Base-by-base conservation (phyloP, 2,888 invertebrate genomes). In the Zootermopsis nevadensis region DNA sequence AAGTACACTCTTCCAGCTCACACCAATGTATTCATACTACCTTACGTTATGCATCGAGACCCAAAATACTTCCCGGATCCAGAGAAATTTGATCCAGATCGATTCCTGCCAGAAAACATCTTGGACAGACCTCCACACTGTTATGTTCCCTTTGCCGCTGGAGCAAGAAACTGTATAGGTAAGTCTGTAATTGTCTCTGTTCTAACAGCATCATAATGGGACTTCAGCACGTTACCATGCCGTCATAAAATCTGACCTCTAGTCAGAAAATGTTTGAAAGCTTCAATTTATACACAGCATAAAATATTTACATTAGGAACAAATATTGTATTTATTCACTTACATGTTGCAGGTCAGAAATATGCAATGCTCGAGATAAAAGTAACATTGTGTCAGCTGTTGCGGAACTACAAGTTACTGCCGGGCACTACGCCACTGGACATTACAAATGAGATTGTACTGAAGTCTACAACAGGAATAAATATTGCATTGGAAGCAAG, bases 331-430 rank as follows among this genome's bases (percentile, higher is more conserved):
- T 38, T 19, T 48, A 19, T 74, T 19, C 67, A 30, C 24, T 35
- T 27, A 27, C 15, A 19, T 4, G 4, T 84, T 84, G 38, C 81
- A 87, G 87, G 87, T 67, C 87, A 87, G 77, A 87, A 87, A 76
- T 87, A 86, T 77, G 87, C 87, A 0, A 85, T 87, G 85, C 83
- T 87, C 83, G 87, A 87, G 77, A 84, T 86, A 84, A 87, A 87
- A 85, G 84, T 85, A 12, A 80, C 87, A 10, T 27, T 87, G 12
- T 86, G 87, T 8, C 83, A 84, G 2, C 67, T 87, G 15, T 66
- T 87, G 55, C 84, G 86, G 72, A 85, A 85, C 77, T 82, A 83
- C 42, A 85, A 81, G 19, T 30, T 42, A 15, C 76, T 80, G 31
- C 35, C 60, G 15, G 12, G 60, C 6, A 15, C 53, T n/a, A 69